Evolutionary conservation across 2,797 vertebrate genomes (phyloP).

Genomic region (Zalophus californianus): DNA sequence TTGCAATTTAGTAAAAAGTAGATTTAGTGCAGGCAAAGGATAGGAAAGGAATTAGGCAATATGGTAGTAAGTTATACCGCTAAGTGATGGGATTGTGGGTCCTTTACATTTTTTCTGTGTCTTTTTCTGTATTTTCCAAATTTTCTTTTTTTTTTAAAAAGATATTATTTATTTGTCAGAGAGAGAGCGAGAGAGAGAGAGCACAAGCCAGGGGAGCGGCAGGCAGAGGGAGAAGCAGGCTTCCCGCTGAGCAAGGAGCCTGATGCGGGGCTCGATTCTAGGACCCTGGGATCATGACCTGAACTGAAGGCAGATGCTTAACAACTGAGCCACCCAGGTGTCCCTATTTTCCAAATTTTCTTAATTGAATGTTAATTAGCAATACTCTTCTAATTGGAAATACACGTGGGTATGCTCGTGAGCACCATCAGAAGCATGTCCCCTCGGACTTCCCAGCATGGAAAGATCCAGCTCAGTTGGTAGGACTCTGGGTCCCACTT

Average conservation of each 20-base stretch:
- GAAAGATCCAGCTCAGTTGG: too few species aligned
- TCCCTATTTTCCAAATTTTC: not conserved
- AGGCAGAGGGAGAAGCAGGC: not conserved
- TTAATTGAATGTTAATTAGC: not conserved
- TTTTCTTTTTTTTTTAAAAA: not conserved
- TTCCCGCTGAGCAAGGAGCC: not conserved
- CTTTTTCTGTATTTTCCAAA: not conserved
- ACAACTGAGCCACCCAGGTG: not conserved
- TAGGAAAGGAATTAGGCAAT: not conserved
- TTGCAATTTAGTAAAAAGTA: not conserved
- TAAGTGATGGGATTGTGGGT: not conserved
- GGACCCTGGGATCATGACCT: too few species aligned
- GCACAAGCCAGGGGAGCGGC: not conserved
- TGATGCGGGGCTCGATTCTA: accelerated
- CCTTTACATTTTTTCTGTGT: not conserved
- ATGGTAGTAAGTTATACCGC: not conserved
- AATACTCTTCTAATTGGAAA: not conserved
- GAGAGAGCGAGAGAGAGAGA: too few species aligned
- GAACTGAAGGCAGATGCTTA: not conserved
- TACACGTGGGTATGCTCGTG: accelerated
- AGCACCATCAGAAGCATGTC: too few species aligned
- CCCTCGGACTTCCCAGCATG: not conserved
- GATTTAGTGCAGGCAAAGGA: not conserved
- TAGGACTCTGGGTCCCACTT: not conserved
- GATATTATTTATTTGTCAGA: not conserved